Percentiles rank a stretch among this genome's conserved stretches.
Evolutionary conservation across 2,888 invertebrate genomes (phyloP).

Genomic region (Nephrotoma flavescens): DNA sequence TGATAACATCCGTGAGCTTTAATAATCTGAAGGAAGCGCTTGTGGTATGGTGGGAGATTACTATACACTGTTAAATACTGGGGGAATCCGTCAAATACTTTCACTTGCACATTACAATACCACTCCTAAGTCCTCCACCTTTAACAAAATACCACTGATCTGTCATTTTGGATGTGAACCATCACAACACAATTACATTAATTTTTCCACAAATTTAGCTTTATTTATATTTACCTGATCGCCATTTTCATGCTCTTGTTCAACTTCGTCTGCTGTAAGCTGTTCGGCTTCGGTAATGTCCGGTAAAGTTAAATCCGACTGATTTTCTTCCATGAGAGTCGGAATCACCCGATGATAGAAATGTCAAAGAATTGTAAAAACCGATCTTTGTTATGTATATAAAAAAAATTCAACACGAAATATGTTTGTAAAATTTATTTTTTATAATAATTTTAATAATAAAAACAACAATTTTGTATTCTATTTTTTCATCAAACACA

Average conservation of each 20-base stretch:
- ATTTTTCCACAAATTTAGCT: neutral
- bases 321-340: conserved; percentile 15
- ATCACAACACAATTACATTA: neutral
- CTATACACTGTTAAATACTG: conserved; percentile 4
- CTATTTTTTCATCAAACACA: neutral
- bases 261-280: conserved; percentile 27
- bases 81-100: neutral
- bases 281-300: conserved; percentile 57
- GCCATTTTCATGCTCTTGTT: conserved; percentile 15
- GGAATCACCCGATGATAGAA: conserved; percentile 12
- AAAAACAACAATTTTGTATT: neutral
- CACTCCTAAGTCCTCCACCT: neutral
- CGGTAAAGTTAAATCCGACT: conserved; percentile 47
- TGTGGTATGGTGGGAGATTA: neutral
- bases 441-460: neutral
- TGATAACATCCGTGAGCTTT: neutral
- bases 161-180: neutral
- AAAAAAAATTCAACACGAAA: neutral
- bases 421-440: neutral
- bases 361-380: conserved; percentile 7
- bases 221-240: conserved; percentile 12
- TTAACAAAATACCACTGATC: neutral
- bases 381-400: conserved; percentile 1
- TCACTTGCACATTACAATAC: conserved; percentile 3
- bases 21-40: neutral